Conservation (phyloP, 2,113 vertebrate species). For the Paratilapia polleni region DNA sequence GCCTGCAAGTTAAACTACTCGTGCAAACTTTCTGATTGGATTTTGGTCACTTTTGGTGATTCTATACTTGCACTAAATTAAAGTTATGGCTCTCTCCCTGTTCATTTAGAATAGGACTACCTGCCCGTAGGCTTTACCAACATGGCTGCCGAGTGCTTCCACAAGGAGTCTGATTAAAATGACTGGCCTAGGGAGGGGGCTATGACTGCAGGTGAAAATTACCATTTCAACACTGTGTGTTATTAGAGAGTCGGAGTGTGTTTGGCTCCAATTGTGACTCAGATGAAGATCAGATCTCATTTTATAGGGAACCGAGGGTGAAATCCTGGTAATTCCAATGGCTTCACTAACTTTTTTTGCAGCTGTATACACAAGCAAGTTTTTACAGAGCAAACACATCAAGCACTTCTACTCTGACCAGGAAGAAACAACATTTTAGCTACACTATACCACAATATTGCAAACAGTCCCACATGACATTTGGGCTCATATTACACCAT, state of each 20-base stretch:
- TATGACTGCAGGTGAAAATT: not conserved
- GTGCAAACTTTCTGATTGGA: not conserved
- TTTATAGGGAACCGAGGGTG: not conserved
- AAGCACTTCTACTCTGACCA: not conserved
- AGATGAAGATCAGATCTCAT: not conserved
- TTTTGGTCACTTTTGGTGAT: not conserved
- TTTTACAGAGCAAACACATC: not conserved
- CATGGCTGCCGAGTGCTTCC: not conserved
- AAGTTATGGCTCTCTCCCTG: not conserved
- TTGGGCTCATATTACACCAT: not conserved
- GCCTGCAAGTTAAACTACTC: too few relatives aligned
- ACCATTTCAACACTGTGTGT: not conserved
- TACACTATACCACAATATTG: not conserved
- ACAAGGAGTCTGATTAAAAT: not conserved
- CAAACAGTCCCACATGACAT: not conserved
- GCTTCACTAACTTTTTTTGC: not conserved
- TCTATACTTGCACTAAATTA: not conserved
- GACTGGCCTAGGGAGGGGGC: not conserved
- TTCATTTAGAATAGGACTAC: not conserved
- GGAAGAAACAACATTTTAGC: not conserved
- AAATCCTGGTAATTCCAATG: accelerated
- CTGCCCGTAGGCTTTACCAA: not conserved
- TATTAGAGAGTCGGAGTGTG: not conserved
- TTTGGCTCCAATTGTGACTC: not conserved
- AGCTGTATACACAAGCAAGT: not conserved